Conservation (phyloP, 2,888 invertebrate genomes). For the Pyrochroa serraticornis region DNA sequence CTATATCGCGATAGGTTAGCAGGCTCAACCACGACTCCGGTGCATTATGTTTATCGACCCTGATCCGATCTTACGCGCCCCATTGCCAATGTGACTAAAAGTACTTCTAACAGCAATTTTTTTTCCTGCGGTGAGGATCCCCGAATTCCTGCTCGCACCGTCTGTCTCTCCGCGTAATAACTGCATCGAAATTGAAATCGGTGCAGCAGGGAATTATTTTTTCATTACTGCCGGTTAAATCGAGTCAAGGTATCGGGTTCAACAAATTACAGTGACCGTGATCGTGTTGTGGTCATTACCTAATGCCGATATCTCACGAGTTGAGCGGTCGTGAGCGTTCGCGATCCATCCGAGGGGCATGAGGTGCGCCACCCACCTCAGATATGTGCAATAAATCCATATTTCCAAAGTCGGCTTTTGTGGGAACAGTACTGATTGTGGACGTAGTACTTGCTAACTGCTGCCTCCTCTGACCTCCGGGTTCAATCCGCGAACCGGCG, state of each 20-base stretch:
- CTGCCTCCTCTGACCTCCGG: constrained; percentile 39
- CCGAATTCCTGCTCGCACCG: too few relatives aligned
- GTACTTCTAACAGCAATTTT: too few relatives aligned
- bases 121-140: too few relatives aligned
- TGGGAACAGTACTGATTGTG: constrained; percentile 48
- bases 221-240: constrained; percentile 52
- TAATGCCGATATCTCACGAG: constrained; percentile 56
- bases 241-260: constrained; percentile 52
- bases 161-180: too few relatives aligned
- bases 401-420: constrained; percentile 49
- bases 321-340: constrained; percentile 46
- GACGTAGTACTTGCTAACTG: constrained; percentile 24
- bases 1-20: constrained; percentile 38
- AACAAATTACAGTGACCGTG: constrained; percentile 56
- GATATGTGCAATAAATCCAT: constrained; percentile 56
- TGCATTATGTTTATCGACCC: constrained; percentile 30
- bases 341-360: constrained; percentile 49
- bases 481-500: constrained; percentile 39
- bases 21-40: constrained; percentile 35
- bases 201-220: constrained; percentile 44
- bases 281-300: constrained; percentile 55
- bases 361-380: constrained; percentile 56
- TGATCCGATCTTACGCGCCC: constrained; percentile 25
- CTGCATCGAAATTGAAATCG: constrained; percentile 8
- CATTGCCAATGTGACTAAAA: constrained; percentile 2